Evolutionary conservation across 2,113 vertebrate genomes (phyloP).

Genomic region (Sakesphorus luctuosus): DNA sequence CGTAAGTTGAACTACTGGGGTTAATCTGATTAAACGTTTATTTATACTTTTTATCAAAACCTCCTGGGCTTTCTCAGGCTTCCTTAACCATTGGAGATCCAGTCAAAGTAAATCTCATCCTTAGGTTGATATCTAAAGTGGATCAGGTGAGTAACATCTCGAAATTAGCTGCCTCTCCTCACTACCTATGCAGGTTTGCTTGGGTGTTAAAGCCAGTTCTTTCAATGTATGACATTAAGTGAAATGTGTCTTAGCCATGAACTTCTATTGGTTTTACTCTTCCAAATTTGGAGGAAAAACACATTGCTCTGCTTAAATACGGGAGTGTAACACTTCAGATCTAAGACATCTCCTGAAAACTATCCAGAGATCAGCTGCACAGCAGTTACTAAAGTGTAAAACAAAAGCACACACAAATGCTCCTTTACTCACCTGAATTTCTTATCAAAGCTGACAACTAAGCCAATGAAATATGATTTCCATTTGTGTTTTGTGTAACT

Average conservation of each 20-base stretch:
- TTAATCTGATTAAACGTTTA: not conserved
- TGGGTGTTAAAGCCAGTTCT: not conserved
- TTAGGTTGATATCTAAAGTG: not conserved
- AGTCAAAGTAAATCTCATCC: not conserved
- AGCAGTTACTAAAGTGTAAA: not conserved
- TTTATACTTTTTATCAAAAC: not conserved
- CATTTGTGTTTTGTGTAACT: constrained; percentile 53
- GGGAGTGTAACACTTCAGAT: not conserved
- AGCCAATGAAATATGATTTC: constrained; percentile 84
- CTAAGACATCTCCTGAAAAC: not conserved
- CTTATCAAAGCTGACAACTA: constrained; percentile 86
- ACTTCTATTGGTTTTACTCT: not conserved
- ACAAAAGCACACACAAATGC: not conserved
- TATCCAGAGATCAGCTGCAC: not conserved
- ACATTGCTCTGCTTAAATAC: not conserved
- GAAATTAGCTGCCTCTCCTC: not conserved
- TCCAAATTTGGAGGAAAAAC: not conserved
- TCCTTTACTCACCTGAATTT: constrained; percentile 83
- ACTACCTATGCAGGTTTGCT: not conserved
- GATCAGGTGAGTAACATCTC: not conserved
- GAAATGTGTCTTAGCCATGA: not conserved
- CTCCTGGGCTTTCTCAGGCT: not conserved
- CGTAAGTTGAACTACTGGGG: not conserved
- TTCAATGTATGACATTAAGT: not conserved
- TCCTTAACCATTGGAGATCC: not conserved